Evolutionary conservation across 2,888 invertebrate species (phyloP), one percentile per base, ranked within the genome.

Genomic region (Synanthedon andrenaeformis): DNA sequence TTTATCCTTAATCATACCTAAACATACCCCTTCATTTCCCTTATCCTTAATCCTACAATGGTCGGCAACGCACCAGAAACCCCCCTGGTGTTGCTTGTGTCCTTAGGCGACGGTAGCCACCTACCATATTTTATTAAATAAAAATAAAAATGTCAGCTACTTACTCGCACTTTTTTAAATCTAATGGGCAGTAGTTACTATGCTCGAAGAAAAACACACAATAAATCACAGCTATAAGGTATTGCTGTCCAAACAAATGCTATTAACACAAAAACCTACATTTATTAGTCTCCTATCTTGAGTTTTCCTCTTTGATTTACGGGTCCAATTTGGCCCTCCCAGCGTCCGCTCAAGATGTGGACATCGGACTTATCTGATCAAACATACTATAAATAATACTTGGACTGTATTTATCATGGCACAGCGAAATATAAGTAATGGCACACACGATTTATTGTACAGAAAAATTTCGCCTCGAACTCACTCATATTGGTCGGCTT

Each of bases 301-400:
- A 64, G 64, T 66, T 69, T 66, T 64, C 58, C 58, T 55, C 55
- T 59, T 72, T 84, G 85, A 86, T 86, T 85, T 84, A 86, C 72
- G 65, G 66, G 63, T 57, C 69, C 80, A 79, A 83, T 85, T 81
- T 73, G 69, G 75, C 72, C 74, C 79, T 78, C 69, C 67, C 66
- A 66, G 69, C 62, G 60, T 53, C 41, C 13, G 13, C 49, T 12
- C 49, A 55, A 55, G 55, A 60, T 69, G 81, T 82, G 85, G 86
- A 86, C 86, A 86, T 72, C 69, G 63, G 53, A 55, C 59, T 64
- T 84, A 86, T 86, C 85, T 76, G 83, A 86, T 86, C 85, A 76
- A 76, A 80, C 68, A 72, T 64, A 74, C 73, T 76, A 76, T 86
- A 85, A 85, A 86, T 86, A 81, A 83, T 75, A 68, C 76, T 74